These are phyloP conservation scores for Teleopsis dalmanni DNA, from an alignment of 1,140 invertebrate genomes.

Conservation along the genomic window DNA sequence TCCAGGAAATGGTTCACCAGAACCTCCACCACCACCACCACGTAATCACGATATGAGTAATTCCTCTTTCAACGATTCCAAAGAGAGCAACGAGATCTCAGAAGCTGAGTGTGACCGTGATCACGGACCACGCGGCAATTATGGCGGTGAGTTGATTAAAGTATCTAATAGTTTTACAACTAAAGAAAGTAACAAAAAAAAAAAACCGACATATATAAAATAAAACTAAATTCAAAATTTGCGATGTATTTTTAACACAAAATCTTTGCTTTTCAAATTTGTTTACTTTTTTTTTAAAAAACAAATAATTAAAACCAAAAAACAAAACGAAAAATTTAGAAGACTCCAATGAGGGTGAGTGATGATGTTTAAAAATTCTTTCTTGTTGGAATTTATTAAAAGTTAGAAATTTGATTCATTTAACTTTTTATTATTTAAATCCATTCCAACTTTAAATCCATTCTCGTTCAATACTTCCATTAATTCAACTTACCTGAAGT, in stretches of 20 bases:
- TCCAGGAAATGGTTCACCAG: slow-evolving; percentile 62
- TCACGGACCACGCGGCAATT: slow-evolving; percentile 62
- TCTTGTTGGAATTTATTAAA: no score
- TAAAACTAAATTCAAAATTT: background rate
- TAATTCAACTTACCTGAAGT: no score
- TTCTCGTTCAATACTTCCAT: no score
- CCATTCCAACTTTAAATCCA: no score
- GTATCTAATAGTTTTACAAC: background rate
- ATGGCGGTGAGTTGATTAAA: slow-evolving; percentile 56
- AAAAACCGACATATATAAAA: background rate
- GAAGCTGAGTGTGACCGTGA: slow-evolving; percentile 86
- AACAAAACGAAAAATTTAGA: slow-evolving; percentile 20
- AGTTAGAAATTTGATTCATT: no score
- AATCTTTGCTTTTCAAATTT: background rate
- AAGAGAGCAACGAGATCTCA: slow-evolving; percentile 87
- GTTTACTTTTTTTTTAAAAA: slow-evolving; percentile 17
- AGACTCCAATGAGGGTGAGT: slow-evolving; percentile 44
- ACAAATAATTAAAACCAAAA: background rate
- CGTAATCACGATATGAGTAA: slow-evolving; percentile 63
- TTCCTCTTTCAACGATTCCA: slow-evolving; percentile 79
- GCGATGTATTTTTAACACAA: background rate
- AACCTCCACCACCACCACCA: slow-evolving; percentile 74
- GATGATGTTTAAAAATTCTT: no score
- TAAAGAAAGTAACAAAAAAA: background rate
- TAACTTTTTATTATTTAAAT: no score